A percentile compares a stretch with the other conserved stretches of the same genome.
Evolutionary conservation across 2,113 vertebrate species (phyloP).

Genomic region (Isichthys henryi): DNA sequence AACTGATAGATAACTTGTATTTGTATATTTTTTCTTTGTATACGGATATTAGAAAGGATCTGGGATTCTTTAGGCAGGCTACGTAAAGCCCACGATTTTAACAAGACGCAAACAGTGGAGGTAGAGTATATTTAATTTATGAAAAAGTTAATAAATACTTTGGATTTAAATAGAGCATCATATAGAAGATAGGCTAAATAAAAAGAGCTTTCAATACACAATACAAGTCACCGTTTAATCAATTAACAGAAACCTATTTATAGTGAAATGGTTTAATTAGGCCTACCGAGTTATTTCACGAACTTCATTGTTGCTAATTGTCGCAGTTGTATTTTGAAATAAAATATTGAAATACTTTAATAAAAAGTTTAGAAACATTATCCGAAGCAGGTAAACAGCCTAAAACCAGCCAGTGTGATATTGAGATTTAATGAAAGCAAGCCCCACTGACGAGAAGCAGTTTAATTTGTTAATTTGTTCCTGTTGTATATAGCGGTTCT

Average conservation of each 20-base stretch:
- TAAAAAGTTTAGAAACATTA: background rate
- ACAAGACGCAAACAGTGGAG: background rate
- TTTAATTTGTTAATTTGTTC: background rate
- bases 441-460: background rate
- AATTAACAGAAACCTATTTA: background rate
- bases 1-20: background rate
- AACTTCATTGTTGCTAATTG: too few relatives aligned
- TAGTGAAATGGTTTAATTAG: background rate
- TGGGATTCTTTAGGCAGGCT: background rate
- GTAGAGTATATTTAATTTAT: background rate
- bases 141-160: background rate
- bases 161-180: background rate
- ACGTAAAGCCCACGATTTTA: background rate
- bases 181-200: background rate
- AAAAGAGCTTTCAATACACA: background rate
- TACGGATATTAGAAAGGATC: background rate
- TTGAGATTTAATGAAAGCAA: background rate
- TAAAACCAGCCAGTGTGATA: background rate
- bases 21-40: background rate
- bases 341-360: background rate
- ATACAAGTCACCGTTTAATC: background rate
- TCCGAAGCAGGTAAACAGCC: background rate
- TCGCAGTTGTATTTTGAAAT: too few relatives aligned
- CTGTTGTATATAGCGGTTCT: background rate
- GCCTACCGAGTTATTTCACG: too few relatives aligned